Evolutionary conservation across 2,797 vertebrate genomes (phyloP).

Genomic region (Eospalax fontanierii): DNA sequence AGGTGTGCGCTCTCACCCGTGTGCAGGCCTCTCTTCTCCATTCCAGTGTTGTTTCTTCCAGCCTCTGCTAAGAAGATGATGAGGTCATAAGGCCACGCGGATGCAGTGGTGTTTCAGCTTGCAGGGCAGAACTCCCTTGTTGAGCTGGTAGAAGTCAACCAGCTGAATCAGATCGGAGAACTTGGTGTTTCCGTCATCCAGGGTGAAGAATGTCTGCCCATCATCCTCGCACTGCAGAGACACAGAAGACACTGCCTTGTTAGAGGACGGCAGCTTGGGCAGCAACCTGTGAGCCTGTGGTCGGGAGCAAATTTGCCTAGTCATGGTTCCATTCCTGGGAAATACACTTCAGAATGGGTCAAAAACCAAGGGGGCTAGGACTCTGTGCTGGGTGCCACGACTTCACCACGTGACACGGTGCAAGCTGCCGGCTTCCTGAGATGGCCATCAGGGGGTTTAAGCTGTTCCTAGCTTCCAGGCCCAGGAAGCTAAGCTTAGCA

Average conservation of each 20-base stretch:
- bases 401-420: too few relatives aligned
- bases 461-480: background rate
- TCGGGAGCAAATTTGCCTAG: background rate
- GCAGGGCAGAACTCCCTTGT: slow-evolving; percentile 98
- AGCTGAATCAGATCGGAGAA: slow-evolving; percentile 99
- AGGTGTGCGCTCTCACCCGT: slow-evolving; percentile 70
- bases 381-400: too few relatives aligned
- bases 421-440: too few relatives aligned
- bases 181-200: slow-evolving; percentile 98
- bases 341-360: too few relatives aligned
- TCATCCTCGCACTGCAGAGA: slow-evolving; percentile 96
- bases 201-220: slow-evolving; percentile 98
- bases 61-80: slow-evolving; percentile 78
- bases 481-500: background rate
- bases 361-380: background rate
- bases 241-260: slow-evolving; percentile 72
- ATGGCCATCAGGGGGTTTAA: rapidly evolving
- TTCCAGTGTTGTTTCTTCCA: slow-evolving; percentile 87
- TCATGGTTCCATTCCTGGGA: background rate
- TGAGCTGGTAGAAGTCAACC: slow-evolving; percentile 99
- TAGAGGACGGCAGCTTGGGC: background rate
- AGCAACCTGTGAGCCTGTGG: rapidly evolving
- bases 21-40: slow-evolving; percentile 86
- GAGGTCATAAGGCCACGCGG: slow-evolving; percentile 98
- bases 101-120: slow-evolving; percentile 99